phyloP scores from a whole-genome alignment of 2,888 invertebrate species.

The Eucriotettix oculatus region DNA sequence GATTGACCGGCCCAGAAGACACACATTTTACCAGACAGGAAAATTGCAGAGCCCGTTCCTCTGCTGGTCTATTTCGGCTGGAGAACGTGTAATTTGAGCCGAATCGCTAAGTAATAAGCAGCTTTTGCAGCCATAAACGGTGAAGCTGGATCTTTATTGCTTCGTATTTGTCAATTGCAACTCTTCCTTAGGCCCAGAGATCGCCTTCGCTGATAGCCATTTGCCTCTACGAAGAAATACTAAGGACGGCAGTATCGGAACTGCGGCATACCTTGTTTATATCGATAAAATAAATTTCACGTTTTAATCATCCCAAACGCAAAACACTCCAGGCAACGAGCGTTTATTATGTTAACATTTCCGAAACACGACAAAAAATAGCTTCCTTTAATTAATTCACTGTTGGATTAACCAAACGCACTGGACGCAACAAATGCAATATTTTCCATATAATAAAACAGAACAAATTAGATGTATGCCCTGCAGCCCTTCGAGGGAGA shows the following conservation, averaged over 20 bases:
- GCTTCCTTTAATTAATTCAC: too few relatives aligned
- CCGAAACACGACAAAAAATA: too few relatives aligned
- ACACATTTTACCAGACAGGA: neutral
- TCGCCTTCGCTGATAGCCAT: neutral
- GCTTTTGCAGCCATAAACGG: neutral
- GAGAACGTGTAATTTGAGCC: neutral
- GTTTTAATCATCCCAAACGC: too few relatives aligned
- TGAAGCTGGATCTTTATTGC: too few relatives aligned
- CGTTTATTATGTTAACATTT: too few relatives aligned
- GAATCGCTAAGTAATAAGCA: neutral
- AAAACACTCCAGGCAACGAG: too few relatives aligned
- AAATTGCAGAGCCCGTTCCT: neutral
- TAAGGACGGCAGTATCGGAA: neutral
- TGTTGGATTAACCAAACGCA: too few relatives aligned
- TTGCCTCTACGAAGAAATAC: neutral
- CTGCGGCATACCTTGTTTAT: too few relatives aligned
- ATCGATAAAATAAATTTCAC: too few relatives aligned
- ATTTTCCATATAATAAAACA: too few relatives aligned
- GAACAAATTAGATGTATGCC: neutral
- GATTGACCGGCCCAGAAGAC: neutral
- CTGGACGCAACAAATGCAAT: too few relatives aligned
- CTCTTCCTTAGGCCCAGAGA: neutral
- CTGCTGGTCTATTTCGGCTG: neutral
- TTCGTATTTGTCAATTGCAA: neutral
- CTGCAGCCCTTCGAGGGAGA: neutral